Evolutionary conservation across 2,888 invertebrate genomes (phyloP), one percentile per base, ranked within the genome.

Genomic region (Imbricaverruca yamaguchii): DNA sequence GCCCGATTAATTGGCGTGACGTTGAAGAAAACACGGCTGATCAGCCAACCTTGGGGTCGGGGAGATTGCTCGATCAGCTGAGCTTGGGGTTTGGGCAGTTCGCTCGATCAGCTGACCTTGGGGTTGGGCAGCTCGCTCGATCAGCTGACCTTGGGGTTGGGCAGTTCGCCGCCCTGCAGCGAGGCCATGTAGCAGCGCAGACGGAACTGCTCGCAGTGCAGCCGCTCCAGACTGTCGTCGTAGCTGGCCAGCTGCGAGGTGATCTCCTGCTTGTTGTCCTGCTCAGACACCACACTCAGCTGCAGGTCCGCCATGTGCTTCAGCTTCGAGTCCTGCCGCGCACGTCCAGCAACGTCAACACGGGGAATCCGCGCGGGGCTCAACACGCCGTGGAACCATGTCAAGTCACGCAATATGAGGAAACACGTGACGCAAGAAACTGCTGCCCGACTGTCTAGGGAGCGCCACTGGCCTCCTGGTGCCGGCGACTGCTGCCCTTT

Each of bases 231-330:
- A 88, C 97, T 97, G 88, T 97, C 97, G 86, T 98, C 97, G 96
- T 97, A 97, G 87, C 96, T 95, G 83, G 94, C 90, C 87, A 98
- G 96, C 90, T 98, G 97, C 86, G 93, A 93, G 85, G 93, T 93
- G 84, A 98, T 93, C 88, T 97, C 96, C 86, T 94, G 94, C 82
- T 95, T 92, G 83, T 94, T 94, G 86, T 96, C 95, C 80, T 94
- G 92, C 88, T 97, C 97, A 80, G 94, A 93, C 59, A 97, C 95
- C 81, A 97, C 97, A n/a, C 96, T 95, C 88, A 97, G 93, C 88
- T 98, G 97, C 86, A 97, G 90, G 88, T 97, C 97, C n/a, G 97
- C 97, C 97, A 98, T 97, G 87, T 97, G 97, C 87, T 96, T 96
- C 89, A 97, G 90, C 88, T 97, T 97, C 87, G 95, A 94, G 89